Percentiles rank a stretch among this genome's conserved stretches.
Conservation (phyloP, 2,113 vertebrate species). For the Ailuropoda melanoleuca region DNA sequence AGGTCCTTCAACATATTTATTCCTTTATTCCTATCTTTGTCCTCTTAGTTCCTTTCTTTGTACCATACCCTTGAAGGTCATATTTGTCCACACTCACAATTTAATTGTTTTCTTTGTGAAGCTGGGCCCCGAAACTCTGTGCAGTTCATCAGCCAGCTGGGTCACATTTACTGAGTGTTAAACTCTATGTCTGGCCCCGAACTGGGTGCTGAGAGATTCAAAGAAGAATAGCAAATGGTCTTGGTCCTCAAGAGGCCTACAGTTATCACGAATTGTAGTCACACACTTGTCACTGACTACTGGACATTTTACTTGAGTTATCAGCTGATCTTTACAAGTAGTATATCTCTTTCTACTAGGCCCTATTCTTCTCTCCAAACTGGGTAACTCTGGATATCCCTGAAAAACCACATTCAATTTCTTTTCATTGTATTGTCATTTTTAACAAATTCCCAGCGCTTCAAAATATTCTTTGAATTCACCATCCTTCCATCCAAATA, state of each 20-base stretch:
- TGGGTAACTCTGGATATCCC: neutral
- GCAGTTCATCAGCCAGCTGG: neutral
- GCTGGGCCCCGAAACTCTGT: neutral
- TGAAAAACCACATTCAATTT: neutral
- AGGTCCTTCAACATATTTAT: neutral
- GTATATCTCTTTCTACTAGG: neutral
- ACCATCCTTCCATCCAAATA: neutral
- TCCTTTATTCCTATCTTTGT: neutral
- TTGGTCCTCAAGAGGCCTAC: neutral
- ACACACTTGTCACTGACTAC: neutral
- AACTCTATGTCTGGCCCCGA: neutral
- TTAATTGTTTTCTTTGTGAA: neutral
- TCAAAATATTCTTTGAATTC: neutral
- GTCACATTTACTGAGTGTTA: neutral
- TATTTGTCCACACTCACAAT: neutral
- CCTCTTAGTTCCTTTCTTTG: neutral
- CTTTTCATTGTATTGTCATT: neutral
- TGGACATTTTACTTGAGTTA: neutral
- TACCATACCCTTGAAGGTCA: neutral
- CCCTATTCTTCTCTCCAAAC: neutral
- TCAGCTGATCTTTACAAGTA: neutral
- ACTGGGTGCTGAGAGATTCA: neutral
- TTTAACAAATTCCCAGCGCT: neutral
- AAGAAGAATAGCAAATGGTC: neutral
- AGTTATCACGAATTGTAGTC: neutral